Evolutionary conservation across 2,888 invertebrate genomes (phyloP), one percentile per base, ranked within the genome.

Genomic region (Drosophila antonietae): DNA sequence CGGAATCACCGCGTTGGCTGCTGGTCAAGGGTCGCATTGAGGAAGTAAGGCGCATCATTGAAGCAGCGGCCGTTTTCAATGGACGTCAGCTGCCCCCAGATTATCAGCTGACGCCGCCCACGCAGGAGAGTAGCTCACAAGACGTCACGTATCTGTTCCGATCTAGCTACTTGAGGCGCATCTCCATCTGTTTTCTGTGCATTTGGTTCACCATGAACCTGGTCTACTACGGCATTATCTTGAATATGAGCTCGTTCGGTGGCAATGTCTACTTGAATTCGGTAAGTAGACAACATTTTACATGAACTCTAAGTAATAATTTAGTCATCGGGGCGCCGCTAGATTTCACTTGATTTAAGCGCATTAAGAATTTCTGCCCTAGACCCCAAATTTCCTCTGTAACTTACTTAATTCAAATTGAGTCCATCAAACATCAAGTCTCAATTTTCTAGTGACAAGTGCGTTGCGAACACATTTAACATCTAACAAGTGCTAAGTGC

Each of bases 1-100:
- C 96, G n/a, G 96, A 96, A 94, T 96, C 96, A 2, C 96, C 96
- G 1, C 94, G 96, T 88, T 96, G 96, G 96, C 92, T 96, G 39
- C 92, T 96, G 58, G 95, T 95, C 44, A 95, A 95, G 94, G 96
- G 96, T 31, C 94, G 95, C 75, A 94, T 95, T n/a, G 94, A 95
- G 70, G 95, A 96, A 93, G 95, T 96, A 1, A 94, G 95, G 89
- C 92, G 91, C 37, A 95, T 96, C 58, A 91, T 96, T 44, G 94
- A 95, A 85, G 94, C 94, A 83, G 96, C 95, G 1, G 95, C 96
- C 0, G 94, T 93, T 67, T 94, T 95, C 80, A 96, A 96, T 91
- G 94, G 94, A 53, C 93, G 94, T 33, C 94, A 94, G 79, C 90
- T 96, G 64, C 96, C 96, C 1, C 93, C 94, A 0, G 95, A 96